Evolutionary conservation across 2,888 invertebrate genomes (phyloP), one percentile per base, ranked within the genome.

Genomic region (Chesias legatella): DNA sequence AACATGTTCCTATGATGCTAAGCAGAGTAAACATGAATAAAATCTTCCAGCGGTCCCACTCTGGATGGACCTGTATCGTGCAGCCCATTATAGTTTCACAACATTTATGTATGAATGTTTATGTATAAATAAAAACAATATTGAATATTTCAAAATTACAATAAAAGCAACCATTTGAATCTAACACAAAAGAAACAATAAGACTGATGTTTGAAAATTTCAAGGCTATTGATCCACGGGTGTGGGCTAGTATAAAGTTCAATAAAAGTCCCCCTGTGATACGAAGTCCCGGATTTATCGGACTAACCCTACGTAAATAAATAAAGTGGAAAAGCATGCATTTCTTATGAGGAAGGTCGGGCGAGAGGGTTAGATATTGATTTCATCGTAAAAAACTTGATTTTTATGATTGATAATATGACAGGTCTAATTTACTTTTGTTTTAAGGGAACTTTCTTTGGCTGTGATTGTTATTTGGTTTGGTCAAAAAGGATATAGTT

Each of bases 221-320:
- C 2, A 5, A 17, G 13, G 59, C 61, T 83, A 86, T 86, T 79
- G 86, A 85, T 85, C 79, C 69, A 56, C 49, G 51, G 79, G 77
- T 76, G 79, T 73, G 70, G 73, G 79, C 79, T 74, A 76, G 85
- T 84, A 81, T 83, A 83, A 79, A 79, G 79, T 84, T 77, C 84
- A 82, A 86, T 85, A 84, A 84, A 86, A 82, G 75, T 83, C 80
- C 84, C 67, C 82, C 77, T 61, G 60, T 71, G 68, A 80, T 77
- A 73, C 71, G 63, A 72, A 80, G 76, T 73, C 82, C 69, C 73
- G 80, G 86, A 88, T 86, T 88, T 85, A 85, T 85, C 83, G 86
- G 65, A 63, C 78, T 81, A 79, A 82, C 84, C 84, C 85, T 81
- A 78, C 81, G 75, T 88, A 83, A 86, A 88, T 86, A 86, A 86